phyloP scores from a whole-genome alignment of 2,888 invertebrate species.

The Pinctada fucata region DNA sequence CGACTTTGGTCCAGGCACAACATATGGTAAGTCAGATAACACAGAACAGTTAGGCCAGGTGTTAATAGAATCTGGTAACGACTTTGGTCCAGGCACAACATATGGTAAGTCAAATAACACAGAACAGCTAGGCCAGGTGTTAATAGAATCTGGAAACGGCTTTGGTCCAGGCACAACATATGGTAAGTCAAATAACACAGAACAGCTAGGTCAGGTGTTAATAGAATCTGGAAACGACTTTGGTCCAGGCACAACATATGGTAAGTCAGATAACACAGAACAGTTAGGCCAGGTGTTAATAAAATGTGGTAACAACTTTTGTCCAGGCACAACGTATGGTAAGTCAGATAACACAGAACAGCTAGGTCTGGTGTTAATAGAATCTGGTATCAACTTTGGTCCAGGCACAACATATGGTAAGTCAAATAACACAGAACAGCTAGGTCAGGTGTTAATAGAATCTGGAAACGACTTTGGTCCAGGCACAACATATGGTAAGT shows the following conservation, averaged over 20 bases:
- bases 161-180: conserved; percentile 91
- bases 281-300: conserved; percentile 92
- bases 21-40: conserved; percentile 83
- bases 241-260: conserved; percentile 90
- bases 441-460: conserved; percentile 91
- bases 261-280: conserved; percentile 80
- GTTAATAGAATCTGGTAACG: conserved; percentile 91
- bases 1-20: conserved; percentile 87
- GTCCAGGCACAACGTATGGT: conserved; percentile 84
- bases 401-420: conserved; percentile 89
- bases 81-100: conserved; percentile 88
- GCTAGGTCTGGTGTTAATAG: conserved; percentile 90
- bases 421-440: conserved; percentile 88
- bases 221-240: conserved; percentile 89
- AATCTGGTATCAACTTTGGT: conserved; percentile 89
- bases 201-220: conserved; percentile 91
- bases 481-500: conserved; percentile 87
- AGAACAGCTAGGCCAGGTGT: conserved; percentile 89
- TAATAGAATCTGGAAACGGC: conserved; percentile 90
- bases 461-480: conserved; percentile 90
- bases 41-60: conserved; percentile 88
- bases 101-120: conserved; percentile 88
- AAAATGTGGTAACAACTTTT: conserved; percentile 89
- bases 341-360: conserved; percentile 89
- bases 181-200: conserved; percentile 88